Base-by-base conservation (phyloP, 2,113 vertebrate genomes). In the Brienomyrus longianalis region DNA sequence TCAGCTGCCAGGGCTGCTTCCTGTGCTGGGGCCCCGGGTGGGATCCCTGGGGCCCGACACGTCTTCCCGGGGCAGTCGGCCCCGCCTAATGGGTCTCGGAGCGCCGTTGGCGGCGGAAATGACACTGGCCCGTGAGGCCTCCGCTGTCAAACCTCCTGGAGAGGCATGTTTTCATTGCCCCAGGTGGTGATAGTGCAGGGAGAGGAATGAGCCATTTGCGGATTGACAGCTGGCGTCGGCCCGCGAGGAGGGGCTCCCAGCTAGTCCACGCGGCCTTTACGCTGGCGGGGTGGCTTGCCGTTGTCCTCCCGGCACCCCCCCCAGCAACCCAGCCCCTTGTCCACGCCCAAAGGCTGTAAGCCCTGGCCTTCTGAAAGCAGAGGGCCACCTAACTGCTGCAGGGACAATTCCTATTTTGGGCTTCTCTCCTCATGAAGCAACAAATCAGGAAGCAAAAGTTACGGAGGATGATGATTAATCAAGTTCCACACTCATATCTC, bases 1-100 rank as follows among this genome's bases (percentile, higher is more conserved):
- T 90, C 93, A 96, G 93, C 93, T 95, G 91, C 93, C 90, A 11
- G 85, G 91, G 94, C 92, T 90, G 93, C 93, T 95, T 96, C 94
- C 96, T 96, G 92, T 91, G 93, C 90, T 94, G 92, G 94, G 94
- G 93, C 54, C 91, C 91, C 91, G 83, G 80, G 74, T 89, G 21
- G 92, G 90, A 83, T 92, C 91, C 91, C 91, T 19, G 83, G 56
- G 88, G 93, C 89, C 62, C 86, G 89, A 90, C 56, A 91, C 66
- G 11, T 87, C 92, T 91, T 56, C 80, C 62, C 7, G 86, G 80
- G 88, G 91, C 0, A 0, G 83, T 11, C 17, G 77, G 50, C 43
- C 27, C 83, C 91, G 45, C 54, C 66, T 90, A 93, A 91, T 80
- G 45, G 35, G 56, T 35, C 56, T 88, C 13, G 13, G 50, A 88